Base-by-base conservation (phyloP, 92 coral and sea anemone species). In the Meandrina meandrites region DNA sequence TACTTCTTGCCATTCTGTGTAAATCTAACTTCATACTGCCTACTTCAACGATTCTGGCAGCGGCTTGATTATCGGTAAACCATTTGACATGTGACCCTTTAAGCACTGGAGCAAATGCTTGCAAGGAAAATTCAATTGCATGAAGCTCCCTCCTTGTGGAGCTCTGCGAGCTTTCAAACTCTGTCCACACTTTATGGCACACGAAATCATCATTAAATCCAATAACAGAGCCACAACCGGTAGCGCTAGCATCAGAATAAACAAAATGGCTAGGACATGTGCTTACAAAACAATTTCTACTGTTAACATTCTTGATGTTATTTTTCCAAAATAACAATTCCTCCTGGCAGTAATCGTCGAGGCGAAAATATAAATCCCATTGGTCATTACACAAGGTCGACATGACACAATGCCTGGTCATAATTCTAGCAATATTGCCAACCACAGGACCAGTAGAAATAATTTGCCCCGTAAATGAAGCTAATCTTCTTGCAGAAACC, bases 1-100 rank as follows among this genome's bases (percentile, higher is more conserved):
- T 89, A 1, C 32, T 31, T 22, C 80, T 31, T 1, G 92, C 92
- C n/a, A 88, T 36, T 40, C 8, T 24, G 45, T 85, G 90, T 48
- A 89, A 35, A 64, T 82, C 90, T 2, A 68, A 30, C 64, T 86
- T 89, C 94, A 89, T 91, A 56, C 94, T 91, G 14, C 90, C 94
- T 1, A 88, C 78, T 72, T 85, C 89, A 19, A 85, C 75, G 58
- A 88, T 91, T 72, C 81, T 91, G 51, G 82, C 89, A 40, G 92
- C 92, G 10, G 86, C 86, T 76, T 91, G 89, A 73, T 75, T 91
- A 60, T 91, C 94, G 16, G 92, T 71, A 80, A 68, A 90, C 86
- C 91, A 82, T 64, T 88, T 88, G 30, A 82, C 86, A 42, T 76
- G 82, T 18, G 82, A 70, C 34, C 79, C 88, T 82, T 56, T 24